A percentile compares a stretch with the other conserved stretches of the same genome.
Evolutionary conservation across 2,888 invertebrate genomes (phyloP).

Genomic region (Synergus laeviventris): DNA sequence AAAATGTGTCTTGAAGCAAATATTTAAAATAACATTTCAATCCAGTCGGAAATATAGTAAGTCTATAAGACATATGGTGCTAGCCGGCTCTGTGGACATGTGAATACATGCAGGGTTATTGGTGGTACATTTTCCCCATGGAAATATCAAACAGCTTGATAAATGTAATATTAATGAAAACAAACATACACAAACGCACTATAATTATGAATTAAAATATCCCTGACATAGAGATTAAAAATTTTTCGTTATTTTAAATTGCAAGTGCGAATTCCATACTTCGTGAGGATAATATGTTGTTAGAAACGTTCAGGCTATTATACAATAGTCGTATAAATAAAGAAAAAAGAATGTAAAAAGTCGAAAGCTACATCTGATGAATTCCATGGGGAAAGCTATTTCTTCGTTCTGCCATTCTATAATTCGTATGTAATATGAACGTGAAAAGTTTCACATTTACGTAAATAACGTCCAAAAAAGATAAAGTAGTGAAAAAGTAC

Average conservation of each 20-base stretch:
- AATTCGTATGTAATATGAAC: conserved; percentile 28
- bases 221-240: not conserved
- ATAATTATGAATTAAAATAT: not conserved
- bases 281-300: not conserved
- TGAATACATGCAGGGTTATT: conserved; percentile 69
- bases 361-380: not conserved
- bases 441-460: conserved; percentile 19
- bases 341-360: not conserved
- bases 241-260: not conserved
- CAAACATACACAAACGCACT: no score
- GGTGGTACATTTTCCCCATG: conserved; percentile 53
- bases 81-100: conserved; percentile 72
- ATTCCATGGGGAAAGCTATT: conserved; percentile 28
- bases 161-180: not conserved
- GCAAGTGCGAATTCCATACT: not conserved
- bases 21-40: not conserved
- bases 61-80: conserved; percentile 62
- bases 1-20: not conserved
- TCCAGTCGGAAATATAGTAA: not conserved
- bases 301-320: not conserved
- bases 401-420: conserved; percentile 10
- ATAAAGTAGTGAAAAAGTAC: conserved; percentile 22
- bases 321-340: not conserved
- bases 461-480: conserved; percentile 5
- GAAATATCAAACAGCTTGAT: not conserved